phyloP scores from a whole-genome alignment of 2,113 vertebrate genomes.

The Phodopus roborovskii region DNA sequence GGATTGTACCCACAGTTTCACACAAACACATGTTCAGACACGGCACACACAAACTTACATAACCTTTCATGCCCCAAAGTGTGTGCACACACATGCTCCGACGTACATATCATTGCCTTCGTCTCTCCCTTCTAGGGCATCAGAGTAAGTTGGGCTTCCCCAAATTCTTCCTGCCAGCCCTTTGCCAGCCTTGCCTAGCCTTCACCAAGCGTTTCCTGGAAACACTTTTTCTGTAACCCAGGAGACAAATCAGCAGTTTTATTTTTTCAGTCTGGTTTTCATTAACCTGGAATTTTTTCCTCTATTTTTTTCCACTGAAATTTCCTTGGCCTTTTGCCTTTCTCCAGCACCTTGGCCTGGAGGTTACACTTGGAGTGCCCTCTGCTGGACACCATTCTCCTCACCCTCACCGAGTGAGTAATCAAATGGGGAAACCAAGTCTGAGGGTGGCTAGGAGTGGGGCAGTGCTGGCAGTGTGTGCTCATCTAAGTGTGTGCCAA shows the following conservation, averaged over 20 bases:
- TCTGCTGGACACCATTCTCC: background rate
- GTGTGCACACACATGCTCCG: accelerated
- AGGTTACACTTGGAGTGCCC: conserved; percentile 52
- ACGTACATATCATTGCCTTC: background rate
- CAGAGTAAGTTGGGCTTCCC: background rate
- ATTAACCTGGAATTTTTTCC: conserved; percentile 74
- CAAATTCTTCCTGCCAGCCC: background rate
- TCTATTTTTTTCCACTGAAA: conserved; percentile 57
- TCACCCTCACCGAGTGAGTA: background rate
- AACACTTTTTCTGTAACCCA: conserved; percentile 63
- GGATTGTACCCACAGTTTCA: background rate
- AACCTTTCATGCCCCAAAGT: too few relatives aligned
- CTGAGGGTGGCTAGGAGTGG: background rate
- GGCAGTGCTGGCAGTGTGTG: background rate
- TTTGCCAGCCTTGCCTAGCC: background rate
- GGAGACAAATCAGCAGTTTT: conserved; percentile 80
- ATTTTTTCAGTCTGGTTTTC: conserved; percentile 75
- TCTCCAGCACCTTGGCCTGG: background rate
- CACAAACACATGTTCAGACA: background rate
- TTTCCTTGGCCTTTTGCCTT: conserved; percentile 61
- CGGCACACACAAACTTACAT: background rate
- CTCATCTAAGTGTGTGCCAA: background rate
- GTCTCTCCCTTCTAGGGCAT: background rate
- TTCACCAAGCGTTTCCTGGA: conserved; percentile 73
- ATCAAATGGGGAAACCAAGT: conserved; percentile 26